Conservation (phyloP, 1,140 invertebrate species). For the Pseudomyrmex gracilis region DNA sequence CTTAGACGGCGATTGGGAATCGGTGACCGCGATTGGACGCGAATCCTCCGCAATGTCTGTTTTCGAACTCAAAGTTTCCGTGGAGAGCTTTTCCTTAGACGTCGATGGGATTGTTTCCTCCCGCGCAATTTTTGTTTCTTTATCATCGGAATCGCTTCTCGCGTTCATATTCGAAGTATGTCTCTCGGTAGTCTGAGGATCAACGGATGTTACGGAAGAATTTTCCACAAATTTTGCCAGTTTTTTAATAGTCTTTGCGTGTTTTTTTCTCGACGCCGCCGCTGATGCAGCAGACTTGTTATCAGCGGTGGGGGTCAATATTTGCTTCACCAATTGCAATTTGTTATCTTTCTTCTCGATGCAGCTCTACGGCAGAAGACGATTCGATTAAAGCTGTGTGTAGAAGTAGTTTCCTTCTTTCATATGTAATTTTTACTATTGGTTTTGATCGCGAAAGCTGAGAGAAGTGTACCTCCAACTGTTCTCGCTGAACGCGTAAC, state of each 20-base stretch:
- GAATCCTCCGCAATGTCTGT: too few relatives aligned
- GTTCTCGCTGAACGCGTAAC: constrained; percentile 88
- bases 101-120: constrained; percentile 60
- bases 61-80: too few relatives aligned
- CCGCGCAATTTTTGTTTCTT: constrained; percentile 52
- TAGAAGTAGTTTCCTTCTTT: background rate
- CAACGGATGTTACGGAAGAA: background rate
- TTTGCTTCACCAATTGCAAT: constrained; percentile 84
- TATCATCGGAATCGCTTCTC: background rate
- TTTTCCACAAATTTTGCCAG: background rate
- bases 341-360: constrained; percentile 86
- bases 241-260: background rate
- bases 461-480: constrained; percentile 84
- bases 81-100: constrained; percentile 41
- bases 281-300: constrained; percentile 15
- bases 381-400: background rate
- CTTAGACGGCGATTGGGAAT: constrained; percentile 9
- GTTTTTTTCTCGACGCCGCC: background rate
- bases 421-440: background rate
- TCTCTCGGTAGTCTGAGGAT: background rate
- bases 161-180: background rate
- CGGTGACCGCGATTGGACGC: background rate
- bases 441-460: background rate
- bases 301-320: constrained; percentile 80
- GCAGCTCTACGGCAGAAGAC: constrained; percentile 73